Percentiles rank a stretch among this genome's conserved stretches.
Conservation (phyloP, 2,797 vertebrate genomes). For the Apogon hyalosoma region DNA sequence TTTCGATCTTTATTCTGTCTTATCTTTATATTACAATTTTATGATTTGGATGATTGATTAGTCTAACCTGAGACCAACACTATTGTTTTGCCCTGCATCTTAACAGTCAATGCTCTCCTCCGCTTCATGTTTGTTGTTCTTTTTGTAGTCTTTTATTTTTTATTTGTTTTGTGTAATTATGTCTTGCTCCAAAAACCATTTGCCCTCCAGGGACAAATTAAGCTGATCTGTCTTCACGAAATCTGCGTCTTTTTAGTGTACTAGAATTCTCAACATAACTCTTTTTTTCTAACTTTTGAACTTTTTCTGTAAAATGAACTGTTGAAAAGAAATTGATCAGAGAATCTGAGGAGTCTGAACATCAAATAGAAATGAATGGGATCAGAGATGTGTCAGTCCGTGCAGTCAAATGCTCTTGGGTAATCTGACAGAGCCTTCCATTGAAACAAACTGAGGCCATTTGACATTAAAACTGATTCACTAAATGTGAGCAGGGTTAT, state of each 20-base stretch:
- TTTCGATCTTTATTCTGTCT: too few relatives aligned
- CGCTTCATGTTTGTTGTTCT: too few relatives aligned
- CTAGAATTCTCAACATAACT: too few relatives aligned
- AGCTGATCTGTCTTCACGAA: background rate
- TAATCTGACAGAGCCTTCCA: conserved; percentile 4
- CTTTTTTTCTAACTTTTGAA: background rate
- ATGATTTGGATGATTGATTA: too few relatives aligned
- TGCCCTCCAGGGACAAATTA: too few relatives aligned
- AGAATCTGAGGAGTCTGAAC: background rate
- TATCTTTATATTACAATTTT: too few relatives aligned
- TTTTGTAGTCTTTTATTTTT: background rate
- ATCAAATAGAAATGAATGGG: conserved; percentile 7
- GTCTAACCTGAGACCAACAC: too few relatives aligned
- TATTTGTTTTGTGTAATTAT: too few relatives aligned
- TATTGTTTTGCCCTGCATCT: too few relatives aligned
- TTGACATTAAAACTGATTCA: conserved; percentile 20
- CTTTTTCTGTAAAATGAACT: conserved; percentile 3
- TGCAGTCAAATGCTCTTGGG: conserved; percentile 1
- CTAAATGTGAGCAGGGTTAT: conserved; percentile 15
- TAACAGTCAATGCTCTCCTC: too few relatives aligned
- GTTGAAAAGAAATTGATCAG: conserved; percentile 7
- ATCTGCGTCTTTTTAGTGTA: background rate
- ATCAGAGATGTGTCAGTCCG: conserved; percentile 9
- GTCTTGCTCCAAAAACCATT: too few relatives aligned
- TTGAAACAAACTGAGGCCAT: background rate